Percentiles rank a stretch among this genome's conserved stretches.
Conservation (phyloP, 1,140 invertebrate genomes). For the Lepidurus couesii region DNA sequence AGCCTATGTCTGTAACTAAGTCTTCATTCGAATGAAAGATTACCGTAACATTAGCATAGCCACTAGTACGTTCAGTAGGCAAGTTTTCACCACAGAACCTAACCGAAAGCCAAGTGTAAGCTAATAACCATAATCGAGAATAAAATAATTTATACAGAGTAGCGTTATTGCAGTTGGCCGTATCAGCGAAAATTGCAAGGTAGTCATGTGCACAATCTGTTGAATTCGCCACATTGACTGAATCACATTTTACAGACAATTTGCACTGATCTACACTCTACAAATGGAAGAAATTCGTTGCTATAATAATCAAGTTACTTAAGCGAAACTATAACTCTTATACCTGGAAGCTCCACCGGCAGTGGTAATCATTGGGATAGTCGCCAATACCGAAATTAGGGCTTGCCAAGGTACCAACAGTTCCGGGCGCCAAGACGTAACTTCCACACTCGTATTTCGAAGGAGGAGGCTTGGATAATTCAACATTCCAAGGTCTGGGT, state of each 20-base stretch:
- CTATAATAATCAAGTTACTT: not conserved
- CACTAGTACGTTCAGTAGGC: not conserved
- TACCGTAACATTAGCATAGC: not conserved
- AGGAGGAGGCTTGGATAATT: not conserved
- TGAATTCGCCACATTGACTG: constrained; percentile 18
- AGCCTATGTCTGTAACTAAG: constrained; percentile 23
- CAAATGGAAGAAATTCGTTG: not conserved
- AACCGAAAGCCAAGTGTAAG: not conserved
- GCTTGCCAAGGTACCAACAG: not conserved
- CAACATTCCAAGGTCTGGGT: not conserved
- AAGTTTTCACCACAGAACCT: constrained; percentile 28
- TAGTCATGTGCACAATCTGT: constrained; percentile 17
- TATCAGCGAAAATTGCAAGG: not conserved
- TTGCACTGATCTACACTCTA: not conserved
- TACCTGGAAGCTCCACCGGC: constrained; percentile 26
- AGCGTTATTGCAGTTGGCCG: not conserved
- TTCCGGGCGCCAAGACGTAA: not conserved
- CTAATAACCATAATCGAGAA: not conserved
- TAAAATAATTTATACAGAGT: not conserved
- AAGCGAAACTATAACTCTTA: not conserved
- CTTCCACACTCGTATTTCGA: constrained; percentile 2
- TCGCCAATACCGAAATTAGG: constrained; percentile 12
- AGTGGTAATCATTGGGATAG: constrained; percentile 26
- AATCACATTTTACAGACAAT: not conserved
- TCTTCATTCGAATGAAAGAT: constrained; percentile 30